Evolutionary conservation across 2,113 vertebrate species (phyloP), one percentile per base, ranked within the genome.

Genomic region (Tragelaphus scriptus): DNA sequence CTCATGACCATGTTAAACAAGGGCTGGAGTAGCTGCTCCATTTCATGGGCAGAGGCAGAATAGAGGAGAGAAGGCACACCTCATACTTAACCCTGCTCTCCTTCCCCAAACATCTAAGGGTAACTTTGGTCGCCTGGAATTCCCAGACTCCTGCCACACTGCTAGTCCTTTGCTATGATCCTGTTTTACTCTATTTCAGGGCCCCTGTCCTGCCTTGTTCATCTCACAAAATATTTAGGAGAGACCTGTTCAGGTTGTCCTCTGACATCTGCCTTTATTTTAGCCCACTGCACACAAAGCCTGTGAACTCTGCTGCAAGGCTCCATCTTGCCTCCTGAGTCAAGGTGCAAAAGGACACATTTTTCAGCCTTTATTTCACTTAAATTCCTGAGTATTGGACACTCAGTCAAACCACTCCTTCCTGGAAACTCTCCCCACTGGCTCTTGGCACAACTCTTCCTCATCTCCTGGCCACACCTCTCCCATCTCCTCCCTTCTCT

Each of bases 81-180:
- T 28, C 8, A 17, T 1, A 13, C 17, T 36, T 25, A 30, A 0
- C 12, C 26, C 23, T 2, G 23, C 15, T 56, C 7, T 4, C n/a
- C 11, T 9, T 17, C 5, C 23, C 53, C 25, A 71, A 25, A 75
- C 16, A 19, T 16, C 63, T 26, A 68, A 85, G 44, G 19, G 5
- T 56, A 77, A 85, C 19, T 87, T 11, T 32, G 30, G 25, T 30
- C 8, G 9, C 12, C 30, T 21, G 6, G 25, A 61, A 36, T 85
- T 75, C 25, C 32, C 61, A 25, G 12, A 77, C 2, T n/a, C 36
- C 11, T 51, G 32, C n/a, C 10, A 77, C 6, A 17, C 25, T 65
- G 32, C 79, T 59, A 47, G 28, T 44, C 30, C 13, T 71, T 53
- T 71, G 0, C 26, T 11, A 0, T 19, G 30, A 36, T 25, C 4